Conservation (phyloP, 2,113 vertebrate species). For the Varanus komodoensis region DNA sequence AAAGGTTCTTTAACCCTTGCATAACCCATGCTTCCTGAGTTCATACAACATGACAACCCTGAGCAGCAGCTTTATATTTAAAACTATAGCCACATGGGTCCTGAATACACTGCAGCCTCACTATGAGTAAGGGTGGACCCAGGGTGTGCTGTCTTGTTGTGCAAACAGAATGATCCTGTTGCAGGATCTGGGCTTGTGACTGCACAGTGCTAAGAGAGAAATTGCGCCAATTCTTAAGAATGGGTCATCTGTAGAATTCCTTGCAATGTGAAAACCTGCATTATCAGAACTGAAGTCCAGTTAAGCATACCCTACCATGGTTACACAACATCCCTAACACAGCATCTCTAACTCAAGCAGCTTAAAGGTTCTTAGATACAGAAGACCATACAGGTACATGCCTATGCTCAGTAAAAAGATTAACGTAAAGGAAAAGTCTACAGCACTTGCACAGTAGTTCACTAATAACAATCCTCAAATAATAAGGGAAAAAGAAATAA, state of each 20-base stretch:
- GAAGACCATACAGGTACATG: neutral
- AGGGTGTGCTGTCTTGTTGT: too few relatives aligned
- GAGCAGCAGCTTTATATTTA: neutral
- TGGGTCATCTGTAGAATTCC: neutral
- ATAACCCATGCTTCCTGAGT: too few relatives aligned
- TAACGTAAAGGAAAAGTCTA: neutral
- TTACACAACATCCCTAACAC: neutral
- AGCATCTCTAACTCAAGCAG: neutral
- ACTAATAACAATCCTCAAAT: too few relatives aligned
- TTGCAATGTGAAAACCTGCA: neutral
- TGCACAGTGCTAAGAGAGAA: neutral
- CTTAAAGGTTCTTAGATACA: neutral
- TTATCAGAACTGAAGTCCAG: neutral
- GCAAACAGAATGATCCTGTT: neutral
- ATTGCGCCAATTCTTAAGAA: neutral
- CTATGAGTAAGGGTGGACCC: too few relatives aligned
- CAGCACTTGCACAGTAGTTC: neutral
- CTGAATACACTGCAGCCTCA: too few relatives aligned
- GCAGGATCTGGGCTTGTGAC: neutral
- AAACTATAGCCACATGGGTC: too few relatives aligned
- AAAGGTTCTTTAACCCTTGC: too few relatives aligned
- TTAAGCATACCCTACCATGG: neutral
- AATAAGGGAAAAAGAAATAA: neutral
- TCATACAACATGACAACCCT: too few relatives aligned
- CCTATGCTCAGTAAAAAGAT: conserved; percentile 18